A percentile compares a stretch with the other conserved stretches of the same genome.
Evolutionary conservation across 2,113 vertebrate species (phyloP).

Genomic region (Strigops habroptila): DNA sequence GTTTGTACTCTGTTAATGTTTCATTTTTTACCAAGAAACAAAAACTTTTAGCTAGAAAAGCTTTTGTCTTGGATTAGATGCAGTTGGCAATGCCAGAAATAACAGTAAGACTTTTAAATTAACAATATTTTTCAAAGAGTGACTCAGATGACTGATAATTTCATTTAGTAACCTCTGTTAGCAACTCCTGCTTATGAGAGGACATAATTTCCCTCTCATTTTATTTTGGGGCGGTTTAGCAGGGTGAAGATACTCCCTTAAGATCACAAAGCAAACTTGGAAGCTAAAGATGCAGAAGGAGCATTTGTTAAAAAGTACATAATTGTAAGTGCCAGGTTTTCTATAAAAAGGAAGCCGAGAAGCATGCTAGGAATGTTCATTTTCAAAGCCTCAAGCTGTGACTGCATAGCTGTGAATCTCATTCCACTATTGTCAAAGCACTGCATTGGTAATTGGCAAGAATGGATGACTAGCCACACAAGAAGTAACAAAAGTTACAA

Average conservation of each 20-base stretch:
- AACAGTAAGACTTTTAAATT: slow-evolving; percentile 20
- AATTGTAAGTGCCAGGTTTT: slow-evolving; percentile 43
- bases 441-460: slow-evolving; percentile 38
- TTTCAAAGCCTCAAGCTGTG: slow-evolving; percentile 66
- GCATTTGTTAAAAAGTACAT: slow-evolving; percentile 45
- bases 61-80: background rate
- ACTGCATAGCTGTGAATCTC: slow-evolving; percentile 48
- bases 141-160: slow-evolving; percentile 2
- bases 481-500: slow-evolving; percentile 41
- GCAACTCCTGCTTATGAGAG: slow-evolving; percentile 11
- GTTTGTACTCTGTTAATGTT: background rate
- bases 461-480: slow-evolving; percentile 53
- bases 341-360: slow-evolving; percentile 58
- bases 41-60: background rate
- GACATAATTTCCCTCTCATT: slow-evolving; percentile 11
- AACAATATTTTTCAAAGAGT: slow-evolving; percentile 9
- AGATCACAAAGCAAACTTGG: slow-evolving; percentile 29
- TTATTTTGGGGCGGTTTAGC: slow-evolving; percentile 28
- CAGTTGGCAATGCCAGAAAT: background rate
- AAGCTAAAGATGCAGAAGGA: slow-evolving; percentile 4
- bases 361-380: slow-evolving; percentile 59
- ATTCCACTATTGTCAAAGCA: slow-evolving; percentile 45
- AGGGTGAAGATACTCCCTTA: background rate
- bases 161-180: slow-evolving; percentile 33
- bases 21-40: background rate